Conservation (phyloP, 2,888 invertebrate genomes). For the Drosophila basisetae region DNA sequence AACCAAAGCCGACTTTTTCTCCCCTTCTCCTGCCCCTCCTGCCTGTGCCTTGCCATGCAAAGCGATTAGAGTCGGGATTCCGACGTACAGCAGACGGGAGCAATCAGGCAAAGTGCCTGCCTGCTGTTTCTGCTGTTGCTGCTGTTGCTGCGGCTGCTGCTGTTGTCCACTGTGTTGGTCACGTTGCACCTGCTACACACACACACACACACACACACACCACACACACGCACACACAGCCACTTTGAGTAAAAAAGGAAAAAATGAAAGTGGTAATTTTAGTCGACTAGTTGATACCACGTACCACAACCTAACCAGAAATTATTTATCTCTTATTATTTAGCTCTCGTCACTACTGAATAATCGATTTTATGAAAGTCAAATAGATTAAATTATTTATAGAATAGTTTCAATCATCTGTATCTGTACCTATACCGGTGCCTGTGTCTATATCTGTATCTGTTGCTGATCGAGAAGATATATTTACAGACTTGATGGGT, state of each 20-base stretch:
- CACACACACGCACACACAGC: not conserved
- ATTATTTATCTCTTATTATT: no score
- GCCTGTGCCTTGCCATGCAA: slow-evolving; percentile 32
- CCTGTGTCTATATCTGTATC: not conserved
- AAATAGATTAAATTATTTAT: no score
- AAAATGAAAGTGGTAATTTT: not conserved
- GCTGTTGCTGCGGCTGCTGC: slow-evolving; percentile 19
- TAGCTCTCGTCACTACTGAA: no score
- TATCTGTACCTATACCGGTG: not conserved
- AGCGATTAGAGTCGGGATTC: slow-evolving; percentile 69
- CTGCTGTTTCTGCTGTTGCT: slow-evolving; percentile 13
- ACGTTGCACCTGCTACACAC: slow-evolving; percentile 65
- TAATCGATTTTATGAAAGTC: no score
- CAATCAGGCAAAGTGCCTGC: slow-evolving; percentile 79
- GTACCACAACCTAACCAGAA: not conserved
- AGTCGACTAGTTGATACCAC: slow-evolving; percentile 19
- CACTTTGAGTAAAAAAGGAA: slow-evolving; percentile 6
- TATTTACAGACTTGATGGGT: no score
- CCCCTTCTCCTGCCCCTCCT: not conserved
- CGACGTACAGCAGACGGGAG: slow-evolving; percentile 74
- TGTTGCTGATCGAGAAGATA: not conserved
- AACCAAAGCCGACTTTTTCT: slow-evolving; percentile 29
- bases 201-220: slow-evolving; percentile 32
- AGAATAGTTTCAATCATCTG: not conserved
- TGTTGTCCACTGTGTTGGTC: slow-evolving; percentile 62